Base-by-base conservation (phyloP, 2,888 invertebrate genomes). In the Ornithoptera priamus region DNA sequence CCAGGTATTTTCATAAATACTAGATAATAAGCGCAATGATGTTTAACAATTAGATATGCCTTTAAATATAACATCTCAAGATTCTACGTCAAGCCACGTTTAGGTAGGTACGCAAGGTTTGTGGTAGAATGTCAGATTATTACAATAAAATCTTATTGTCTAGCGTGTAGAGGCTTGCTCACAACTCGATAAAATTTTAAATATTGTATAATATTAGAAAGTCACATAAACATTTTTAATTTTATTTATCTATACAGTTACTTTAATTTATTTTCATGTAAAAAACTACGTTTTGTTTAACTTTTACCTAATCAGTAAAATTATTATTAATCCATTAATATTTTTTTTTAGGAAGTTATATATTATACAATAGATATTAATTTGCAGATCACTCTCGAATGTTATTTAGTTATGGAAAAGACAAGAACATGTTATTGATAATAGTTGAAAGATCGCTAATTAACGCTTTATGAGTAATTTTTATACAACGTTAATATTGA, bases 401-500 rank as follows among this genome's bases (percentile, higher is more conserved):
- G 8, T 18, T n/a, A n/a, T n/a, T 76, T 79, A 80, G 78, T 79
- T 79, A 82, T 82, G 80, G 79, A 80, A 77, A 70, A 72, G 58
- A 59, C 63, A 60, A 67, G 67, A 73, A 72, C 72, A 74, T 72
- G 69, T 75, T 73, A 69, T 72, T 72, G 65, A 71, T 72, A 71
- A 66, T 69, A 72, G 71, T 72, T 68, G 67, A 62, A 62, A 69
- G 57, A 66, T 62, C 22, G 62, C 69, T 50, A 76, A 75, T 77
- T 76, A 81, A 83, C 81, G 83, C 84, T 85, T 85, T 84, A 82
- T 76, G 75, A 82, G 83, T 84, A 86, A 66, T 81, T 83, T 88
- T 87, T 88, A 86, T 87, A 88, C 84, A 83, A 84, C 76, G 84
- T 82, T 84, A 83, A 81, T 81, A 76, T 76, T 76, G 81, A 83